These are phyloP conservation scores for Myotis yumanensis DNA, from an alignment of 2,113 vertebrate genomes.

Conservation along the genomic window DNA sequence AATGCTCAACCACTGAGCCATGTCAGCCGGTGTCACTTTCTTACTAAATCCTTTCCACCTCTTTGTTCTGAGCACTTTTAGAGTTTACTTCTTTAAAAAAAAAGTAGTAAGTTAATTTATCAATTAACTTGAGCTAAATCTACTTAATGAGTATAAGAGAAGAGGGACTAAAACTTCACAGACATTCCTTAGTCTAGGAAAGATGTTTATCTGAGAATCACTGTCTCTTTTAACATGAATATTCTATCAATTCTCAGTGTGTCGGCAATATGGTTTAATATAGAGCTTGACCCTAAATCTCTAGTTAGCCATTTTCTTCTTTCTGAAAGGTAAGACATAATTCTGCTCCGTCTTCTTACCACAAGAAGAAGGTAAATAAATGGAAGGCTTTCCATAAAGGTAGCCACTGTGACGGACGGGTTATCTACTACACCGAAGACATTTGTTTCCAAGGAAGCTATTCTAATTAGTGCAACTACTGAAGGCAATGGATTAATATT, in stretches of 20 bases:
- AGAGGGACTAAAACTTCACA: neutral
- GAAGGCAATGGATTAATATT: neutral
- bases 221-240: neutral
- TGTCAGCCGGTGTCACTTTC: neutral
- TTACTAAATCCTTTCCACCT: neutral
- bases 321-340: neutral
- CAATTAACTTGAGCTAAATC: neutral
- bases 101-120: neutral
- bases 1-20: too few species aligned
- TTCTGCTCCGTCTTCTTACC: neutral
- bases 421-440: neutral
- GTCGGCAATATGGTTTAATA: neutral
- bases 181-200: neutral
- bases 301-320: neutral
- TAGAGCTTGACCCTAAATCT: neutral
- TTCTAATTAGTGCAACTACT: neutral
- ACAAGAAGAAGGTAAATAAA: neutral
- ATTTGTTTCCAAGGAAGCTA: neutral
- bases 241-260: neutral
- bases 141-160: neutral
- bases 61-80: neutral
- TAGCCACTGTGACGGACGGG: accelerated
- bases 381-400: neutral
- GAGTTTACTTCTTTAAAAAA: neutral
- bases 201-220: neutral